Conservation (phyloP, 2,113 vertebrate species). For the Agelaius phoeniceus region DNA sequence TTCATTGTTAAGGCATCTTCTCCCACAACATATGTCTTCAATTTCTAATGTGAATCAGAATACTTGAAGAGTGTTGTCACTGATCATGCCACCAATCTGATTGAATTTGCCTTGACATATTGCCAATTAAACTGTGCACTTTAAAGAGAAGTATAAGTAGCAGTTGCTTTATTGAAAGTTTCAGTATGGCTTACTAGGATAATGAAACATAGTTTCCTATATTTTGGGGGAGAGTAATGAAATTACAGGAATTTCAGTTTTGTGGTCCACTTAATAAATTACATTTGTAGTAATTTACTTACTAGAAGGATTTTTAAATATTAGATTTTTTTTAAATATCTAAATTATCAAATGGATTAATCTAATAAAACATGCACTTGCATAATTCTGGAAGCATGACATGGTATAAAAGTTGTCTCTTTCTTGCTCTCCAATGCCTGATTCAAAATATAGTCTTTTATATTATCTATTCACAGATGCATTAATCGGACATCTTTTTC, state of each 20-base stretch:
- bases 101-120: background rate
- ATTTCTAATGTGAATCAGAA: constrained; percentile 6
- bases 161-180: background rate
- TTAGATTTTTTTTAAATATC: background rate
- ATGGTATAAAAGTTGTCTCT: background rate
- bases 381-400: background rate
- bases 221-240: accelerated
- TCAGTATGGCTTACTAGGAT: background rate
- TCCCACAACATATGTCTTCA: constrained; percentile 32
- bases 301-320: background rate
- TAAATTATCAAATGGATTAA: background rate
- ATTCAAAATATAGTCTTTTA: background rate
- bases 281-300: background rate
- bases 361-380: background rate
- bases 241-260: background rate
- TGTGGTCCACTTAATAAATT: background rate
- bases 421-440: background rate
- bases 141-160: constrained; percentile 12
- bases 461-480: background rate
- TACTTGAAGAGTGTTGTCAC: constrained; percentile 10
- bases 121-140: background rate
- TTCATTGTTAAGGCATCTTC: constrained; percentile 40
- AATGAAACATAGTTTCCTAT: background rate
- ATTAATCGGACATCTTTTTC: background rate
- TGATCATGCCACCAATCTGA: background rate